Evolutionary conservation across 2,113 vertebrate species (phyloP).

Genomic region (Corythaixoides concolor): DNA sequence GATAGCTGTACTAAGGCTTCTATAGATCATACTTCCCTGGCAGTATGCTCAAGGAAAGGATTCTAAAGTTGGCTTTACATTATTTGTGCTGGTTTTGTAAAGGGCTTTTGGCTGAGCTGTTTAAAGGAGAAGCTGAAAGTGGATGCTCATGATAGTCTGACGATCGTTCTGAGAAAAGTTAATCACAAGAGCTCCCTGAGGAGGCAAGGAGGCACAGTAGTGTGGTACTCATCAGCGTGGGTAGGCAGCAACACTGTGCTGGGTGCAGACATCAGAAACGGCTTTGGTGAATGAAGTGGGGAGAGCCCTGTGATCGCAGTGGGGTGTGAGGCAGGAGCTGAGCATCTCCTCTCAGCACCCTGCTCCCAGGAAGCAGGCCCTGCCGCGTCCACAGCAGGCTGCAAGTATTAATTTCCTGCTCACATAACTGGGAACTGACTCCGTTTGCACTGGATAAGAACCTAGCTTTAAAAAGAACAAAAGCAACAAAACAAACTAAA

Average conservation of each 20-base stretch:
- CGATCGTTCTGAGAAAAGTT: background rate
- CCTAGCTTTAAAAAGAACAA: background rate
- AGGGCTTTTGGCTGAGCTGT: background rate
- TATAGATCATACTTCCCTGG: background rate
- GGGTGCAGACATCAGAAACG: background rate
- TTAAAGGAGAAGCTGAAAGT: background rate
- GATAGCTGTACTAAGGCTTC: background rate
- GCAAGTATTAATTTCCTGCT: background rate
- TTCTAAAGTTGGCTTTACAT: background rate
- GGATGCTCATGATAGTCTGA: background rate
- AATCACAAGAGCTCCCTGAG: background rate
- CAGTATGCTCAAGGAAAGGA: background rate
- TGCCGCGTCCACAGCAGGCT: rapidly evolving
- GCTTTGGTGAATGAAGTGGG: background rate
- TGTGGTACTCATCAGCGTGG: background rate
- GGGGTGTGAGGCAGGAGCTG: background rate
- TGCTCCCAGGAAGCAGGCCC: background rate
- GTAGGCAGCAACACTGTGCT: background rate
- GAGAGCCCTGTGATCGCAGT: background rate
- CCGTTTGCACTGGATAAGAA: background rate
- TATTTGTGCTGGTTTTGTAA: background rate
- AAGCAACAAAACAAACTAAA: background rate
- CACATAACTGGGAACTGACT: background rate
- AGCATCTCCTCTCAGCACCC: background rate
- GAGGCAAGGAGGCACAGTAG: background rate